Conservation (phyloP, 2,113 vertebrate species). For the Piliocolobus tephrosceles region DNA sequence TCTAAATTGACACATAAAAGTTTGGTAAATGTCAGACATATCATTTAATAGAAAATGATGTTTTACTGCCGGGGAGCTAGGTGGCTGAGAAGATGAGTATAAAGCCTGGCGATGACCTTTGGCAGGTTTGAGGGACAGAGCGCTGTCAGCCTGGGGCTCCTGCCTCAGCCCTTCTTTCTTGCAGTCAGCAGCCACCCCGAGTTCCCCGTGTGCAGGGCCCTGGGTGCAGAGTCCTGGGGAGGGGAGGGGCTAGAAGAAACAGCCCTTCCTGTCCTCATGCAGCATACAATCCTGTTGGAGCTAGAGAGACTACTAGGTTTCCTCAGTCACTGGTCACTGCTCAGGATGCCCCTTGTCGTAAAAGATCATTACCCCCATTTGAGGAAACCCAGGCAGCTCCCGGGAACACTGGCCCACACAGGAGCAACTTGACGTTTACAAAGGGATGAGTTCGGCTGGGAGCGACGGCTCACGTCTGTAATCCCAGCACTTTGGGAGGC, state of each 20-base stretch:
- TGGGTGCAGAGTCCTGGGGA: not conserved
- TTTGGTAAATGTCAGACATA: conserved; percentile 84
- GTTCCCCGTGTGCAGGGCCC: not conserved
- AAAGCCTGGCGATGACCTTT: conserved; percentile 39
- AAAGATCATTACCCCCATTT: not conserved
- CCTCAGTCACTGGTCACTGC: not conserved
- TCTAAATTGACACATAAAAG: conserved; percentile 83
- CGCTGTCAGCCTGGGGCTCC: not conserved
- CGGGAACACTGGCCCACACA: not conserved
- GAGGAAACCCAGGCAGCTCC: not conserved
- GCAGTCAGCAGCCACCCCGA: not conserved
- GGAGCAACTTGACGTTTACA: not conserved
- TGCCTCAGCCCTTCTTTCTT: not conserved
- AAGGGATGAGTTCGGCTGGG: too few species aligned
- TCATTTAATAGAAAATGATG: conserved; percentile 80
- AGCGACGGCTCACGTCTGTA: too few species aligned
- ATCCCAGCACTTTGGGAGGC: too few species aligned
- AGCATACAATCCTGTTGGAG: not conserved
- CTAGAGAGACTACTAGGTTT: not conserved
- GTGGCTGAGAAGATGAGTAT: conserved; percentile 21
- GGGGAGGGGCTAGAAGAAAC: not conserved
- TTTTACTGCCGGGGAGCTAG: conserved; percentile 68
- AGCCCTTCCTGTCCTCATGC: not conserved
- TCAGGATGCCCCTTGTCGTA: not conserved
- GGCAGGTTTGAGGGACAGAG: not conserved